Base-by-base conservation (phyloP, 2,113 vertebrate species). In the Menura novaehollandiae region DNA sequence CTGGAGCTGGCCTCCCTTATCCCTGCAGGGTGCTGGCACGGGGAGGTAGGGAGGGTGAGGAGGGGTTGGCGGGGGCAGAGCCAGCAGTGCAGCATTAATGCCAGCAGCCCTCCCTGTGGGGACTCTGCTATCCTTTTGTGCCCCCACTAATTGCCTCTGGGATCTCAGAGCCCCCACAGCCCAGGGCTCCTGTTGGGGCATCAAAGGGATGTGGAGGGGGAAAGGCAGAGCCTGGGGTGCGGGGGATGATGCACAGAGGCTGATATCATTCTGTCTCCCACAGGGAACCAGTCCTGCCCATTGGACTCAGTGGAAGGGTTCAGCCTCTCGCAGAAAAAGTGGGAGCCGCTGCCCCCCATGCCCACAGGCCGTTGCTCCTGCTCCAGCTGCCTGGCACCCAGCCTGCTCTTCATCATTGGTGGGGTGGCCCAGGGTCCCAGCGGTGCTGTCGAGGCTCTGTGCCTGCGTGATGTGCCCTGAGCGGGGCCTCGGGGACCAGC, bases 351-450 rank as follows among this genome's bases (percentile, higher is more conserved):
- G 91, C 98, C 98, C 2, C 93, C 99, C 28, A 99, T 99, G 98
- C 99, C 99, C 41, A 99, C 98, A 0, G 99, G 99, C 4, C 99
- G 99, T 93, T 99, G 99, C 93, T 99, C 99, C 92, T 99, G 99
- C 56, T 98, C 99, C 46, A 98, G 98, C 84, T 97, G 99, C 81
- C 98, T 98, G 17, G 97, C 98, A 0, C 85, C 98, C 67, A 95
- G 97, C 92, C 98, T 98, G 97, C 98, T 99, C 49, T 99, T 99
- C 49, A 85, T 99, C 72, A 99, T 99, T 1, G 99, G 99, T 0
- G 99, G 99, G 21, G 99, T 99, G 58, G 98, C 98, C 24, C 99
- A 99, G 97, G 99, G 99, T 63, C 99, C 99, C 97, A 99, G 99
- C 74, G 97, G 98, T 1, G 99, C 99, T 1, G 99, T 99, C 21